phyloP scores from a whole-genome alignment of 2,113 vertebrate species.

The Cariama cristata region DNA sequence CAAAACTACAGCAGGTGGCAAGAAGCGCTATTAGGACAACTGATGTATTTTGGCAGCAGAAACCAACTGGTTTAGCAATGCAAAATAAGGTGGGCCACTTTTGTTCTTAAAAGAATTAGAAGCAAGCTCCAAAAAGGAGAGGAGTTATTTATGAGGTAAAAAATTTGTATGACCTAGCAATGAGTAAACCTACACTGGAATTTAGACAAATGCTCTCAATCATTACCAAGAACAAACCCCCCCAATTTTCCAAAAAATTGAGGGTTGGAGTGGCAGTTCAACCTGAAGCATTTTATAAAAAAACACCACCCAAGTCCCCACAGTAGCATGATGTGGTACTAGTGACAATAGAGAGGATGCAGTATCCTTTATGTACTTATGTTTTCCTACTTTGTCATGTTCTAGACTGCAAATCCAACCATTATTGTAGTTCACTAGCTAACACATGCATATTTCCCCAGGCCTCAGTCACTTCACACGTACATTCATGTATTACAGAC shows the following conservation, averaged over 20 bases:
- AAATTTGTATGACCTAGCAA: neutral
- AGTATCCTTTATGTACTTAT: neutral
- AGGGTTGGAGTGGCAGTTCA: neutral
- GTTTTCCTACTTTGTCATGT: neutral
- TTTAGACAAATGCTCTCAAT: neutral
- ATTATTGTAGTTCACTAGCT: neutral
- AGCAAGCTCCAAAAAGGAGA: neutral
- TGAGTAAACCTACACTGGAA: neutral
- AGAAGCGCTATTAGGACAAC: neutral
- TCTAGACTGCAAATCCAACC: neutral
- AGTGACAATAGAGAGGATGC: neutral
- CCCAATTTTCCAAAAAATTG: neutral
- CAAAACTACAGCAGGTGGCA: neutral
- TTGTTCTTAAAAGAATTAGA: neutral
- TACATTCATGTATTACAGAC: neutral
- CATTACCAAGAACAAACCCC: neutral
- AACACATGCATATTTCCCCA: neutral
- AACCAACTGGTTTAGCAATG: neutral
- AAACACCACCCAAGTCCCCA: neutral
- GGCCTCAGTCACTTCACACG: accelerated
- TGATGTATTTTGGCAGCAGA: neutral
- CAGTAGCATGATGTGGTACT: accelerated
- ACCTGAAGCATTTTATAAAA: neutral
- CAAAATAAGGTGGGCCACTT: neutral
- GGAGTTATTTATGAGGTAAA: neutral